Percentiles rank a stretch among this genome's conserved stretches.
Conservation (phyloP, 64 coral and sea anemone species). For the Dendronephthya gigantea region DNA sequence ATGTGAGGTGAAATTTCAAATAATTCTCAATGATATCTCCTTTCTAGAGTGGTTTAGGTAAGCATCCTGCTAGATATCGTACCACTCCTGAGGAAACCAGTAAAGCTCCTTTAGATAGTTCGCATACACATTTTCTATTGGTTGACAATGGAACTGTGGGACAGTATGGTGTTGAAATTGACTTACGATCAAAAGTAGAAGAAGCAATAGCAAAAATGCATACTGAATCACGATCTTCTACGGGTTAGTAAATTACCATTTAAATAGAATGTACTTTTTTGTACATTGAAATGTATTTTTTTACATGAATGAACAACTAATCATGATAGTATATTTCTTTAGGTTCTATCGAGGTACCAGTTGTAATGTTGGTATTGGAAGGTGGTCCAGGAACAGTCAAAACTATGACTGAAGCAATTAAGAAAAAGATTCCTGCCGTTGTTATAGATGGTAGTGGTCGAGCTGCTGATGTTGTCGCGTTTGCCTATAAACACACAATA, state of each 20-base stretch:
- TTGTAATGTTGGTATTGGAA: conserved; percentile 82
- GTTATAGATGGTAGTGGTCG: conserved; percentile 97
- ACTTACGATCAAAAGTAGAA: conserved; percentile 67
- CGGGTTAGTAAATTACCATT: conserved; percentile 25
- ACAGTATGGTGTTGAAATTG: conserved; percentile 90
- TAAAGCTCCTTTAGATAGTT: conserved; percentile 67
- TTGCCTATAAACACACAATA: conserved; percentile 83
- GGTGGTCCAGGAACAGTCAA: conserved; percentile 78
- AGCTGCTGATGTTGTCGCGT: conserved; percentile 78
- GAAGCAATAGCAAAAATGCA: conserved; percentile 84
- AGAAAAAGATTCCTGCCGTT: conserved; percentile 94
- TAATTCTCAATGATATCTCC: neutral
- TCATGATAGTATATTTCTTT: neutral
- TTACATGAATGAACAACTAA: neutral
- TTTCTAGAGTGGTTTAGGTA: conserved; percentile 49
- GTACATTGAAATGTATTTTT: neutral
- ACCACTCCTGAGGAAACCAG: conserved; percentile 49
- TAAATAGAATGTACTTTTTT: neutral
- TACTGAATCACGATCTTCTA: conserved; percentile 75
- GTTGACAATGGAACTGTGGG: conserved; percentile 91
- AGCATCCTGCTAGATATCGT: conserved; percentile 67
- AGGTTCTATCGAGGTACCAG: conserved; percentile 97
- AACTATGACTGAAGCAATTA: conserved; percentile 88
- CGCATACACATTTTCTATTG: conserved; percentile 88
- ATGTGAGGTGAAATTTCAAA: neutral